Base-by-base conservation (phyloP, 2,797 vertebrate genomes). In the Novumbra hubbsi region DNA sequence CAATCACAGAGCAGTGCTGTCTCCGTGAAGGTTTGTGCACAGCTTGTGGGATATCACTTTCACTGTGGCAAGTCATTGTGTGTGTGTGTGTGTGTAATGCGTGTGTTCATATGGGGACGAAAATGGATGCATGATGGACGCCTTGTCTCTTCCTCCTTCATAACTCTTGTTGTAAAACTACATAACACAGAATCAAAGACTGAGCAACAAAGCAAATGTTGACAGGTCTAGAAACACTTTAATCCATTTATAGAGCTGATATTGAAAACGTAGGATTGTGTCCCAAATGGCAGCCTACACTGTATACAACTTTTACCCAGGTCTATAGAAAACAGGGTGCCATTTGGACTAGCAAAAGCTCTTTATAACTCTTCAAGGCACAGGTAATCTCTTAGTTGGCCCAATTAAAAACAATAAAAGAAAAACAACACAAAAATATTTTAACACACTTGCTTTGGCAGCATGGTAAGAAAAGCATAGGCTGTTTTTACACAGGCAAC, bases 371-470 rank as follows among this genome's bases (percentile, higher is more conserved):
- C 34, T n/a, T 24, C 2, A 75, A 92, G 89, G 91, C 91, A 91
- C 91, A 86, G 75, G 72, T 74, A 82, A 82, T 85, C 77, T 69
- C 72, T 81, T 77, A 73, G 72, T 81, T 85, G 84, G 80, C 82
- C 84, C 81, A 83, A 88, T 81, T 16, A 70, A 73, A 70, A 76
- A 79, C 63, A 9, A 71, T n/a, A 77, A 30, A 27, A 62, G n/a
- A n/a, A n/a, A n/a, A n/a, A n/a, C n/a, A n/a, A n/a, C n/a, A n/a
- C n/a, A n/a, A 41, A 41, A 41, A 7, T 41, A 8, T 41, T 41
- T 41, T 11, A 50, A 12, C 15, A 55, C 14, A 55, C 15, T n/a
- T 6, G n/a, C 7, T 19, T 19, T 19, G n/a, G 52, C 16, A 57
- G 52, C 19, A 57, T 3, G 8, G 19, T 5, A 57, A 57, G 76